Conservation (phyloP, 2,113 vertebrate genomes). For the Prinia subflava region DNA sequence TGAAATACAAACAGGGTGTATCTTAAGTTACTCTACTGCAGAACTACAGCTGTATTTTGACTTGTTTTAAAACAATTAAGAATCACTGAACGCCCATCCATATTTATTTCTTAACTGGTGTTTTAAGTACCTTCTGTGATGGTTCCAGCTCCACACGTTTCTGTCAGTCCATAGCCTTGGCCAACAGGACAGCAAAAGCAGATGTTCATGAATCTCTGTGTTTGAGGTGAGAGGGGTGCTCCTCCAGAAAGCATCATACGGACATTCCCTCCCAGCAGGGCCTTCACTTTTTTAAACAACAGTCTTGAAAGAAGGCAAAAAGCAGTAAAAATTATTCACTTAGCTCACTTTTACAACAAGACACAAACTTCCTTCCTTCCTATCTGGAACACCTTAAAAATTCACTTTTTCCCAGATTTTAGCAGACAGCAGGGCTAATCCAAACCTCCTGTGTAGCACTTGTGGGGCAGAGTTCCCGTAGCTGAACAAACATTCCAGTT, state of each 20-base stretch:
- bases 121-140: slow-evolving; percentile 86
- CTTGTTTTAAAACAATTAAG: not conserved
- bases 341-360: not conserved
- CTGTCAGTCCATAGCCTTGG: slow-evolving; percentile 94
- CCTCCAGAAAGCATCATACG: slow-evolving; percentile 95
- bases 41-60: not conserved
- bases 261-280: slow-evolving; percentile 87
- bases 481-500: not conserved
- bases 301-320: slow-evolving; percentile 70
- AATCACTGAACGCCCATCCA: not conserved
- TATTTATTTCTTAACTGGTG: not conserved
- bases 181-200: slow-evolving; percentile 96
- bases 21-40: not conserved
- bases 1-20: not conserved
- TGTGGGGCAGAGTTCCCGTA: not conserved
- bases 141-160: slow-evolving; percentile 93
- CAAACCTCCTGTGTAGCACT: not conserved
- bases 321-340: not conserved
- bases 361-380: not conserved
- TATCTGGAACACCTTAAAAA: not conserved
- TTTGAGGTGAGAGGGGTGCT: slow-evolving; percentile 89
- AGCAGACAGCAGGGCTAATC: not conserved
- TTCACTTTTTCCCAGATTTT: not conserved
- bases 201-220: slow-evolving; percentile 96
- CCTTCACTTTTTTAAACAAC: slow-evolving; percentile 89